phyloP scores from a whole-genome alignment of 2,113 vertebrate species.

The Camelus dromedarius region DNA sequence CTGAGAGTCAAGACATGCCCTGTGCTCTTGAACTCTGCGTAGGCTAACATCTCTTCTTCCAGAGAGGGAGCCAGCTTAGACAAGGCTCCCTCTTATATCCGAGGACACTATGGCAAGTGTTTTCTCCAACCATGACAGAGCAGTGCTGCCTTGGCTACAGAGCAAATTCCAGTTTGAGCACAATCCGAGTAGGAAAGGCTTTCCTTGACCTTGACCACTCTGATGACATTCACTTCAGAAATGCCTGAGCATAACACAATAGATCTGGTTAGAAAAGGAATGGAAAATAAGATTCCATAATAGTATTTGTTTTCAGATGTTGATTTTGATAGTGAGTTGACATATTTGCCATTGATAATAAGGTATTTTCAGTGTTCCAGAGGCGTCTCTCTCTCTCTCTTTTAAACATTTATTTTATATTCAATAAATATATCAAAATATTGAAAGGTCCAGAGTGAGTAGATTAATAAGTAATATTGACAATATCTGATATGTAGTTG shows the following conservation, averaged over 20 bases:
- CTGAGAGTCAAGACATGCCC: slow-evolving; percentile 42
- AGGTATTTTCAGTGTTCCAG: background rate
- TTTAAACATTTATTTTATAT: background rate
- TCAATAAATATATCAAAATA: background rate
- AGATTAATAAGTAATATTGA: background rate
- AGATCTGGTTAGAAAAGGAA: background rate
- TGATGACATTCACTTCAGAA: background rate
- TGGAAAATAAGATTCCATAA: background rate
- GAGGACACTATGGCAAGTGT: slow-evolving; percentile 54
- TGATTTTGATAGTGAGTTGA: background rate
- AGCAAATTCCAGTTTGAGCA: background rate
- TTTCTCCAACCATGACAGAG: slow-evolving; percentile 19
- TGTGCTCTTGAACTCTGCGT: slow-evolving; percentile 77
- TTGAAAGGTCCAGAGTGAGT: background rate
- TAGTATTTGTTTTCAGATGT: background rate
- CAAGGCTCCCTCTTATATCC: slow-evolving; percentile 63
- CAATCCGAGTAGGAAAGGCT: background rate
- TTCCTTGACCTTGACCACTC: background rate
- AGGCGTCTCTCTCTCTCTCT: background rate
- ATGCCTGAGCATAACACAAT: background rate
- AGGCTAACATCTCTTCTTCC: slow-evolving; percentile 70
- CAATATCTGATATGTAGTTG: background rate
- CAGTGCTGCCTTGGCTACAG: slow-evolving; percentile 2
- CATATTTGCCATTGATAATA: background rate
- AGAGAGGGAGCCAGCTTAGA: slow-evolving; percentile 67